Evolutionary conservation across 2,888 invertebrate species (phyloP).

Genomic region (Idaea straminata): DNA sequence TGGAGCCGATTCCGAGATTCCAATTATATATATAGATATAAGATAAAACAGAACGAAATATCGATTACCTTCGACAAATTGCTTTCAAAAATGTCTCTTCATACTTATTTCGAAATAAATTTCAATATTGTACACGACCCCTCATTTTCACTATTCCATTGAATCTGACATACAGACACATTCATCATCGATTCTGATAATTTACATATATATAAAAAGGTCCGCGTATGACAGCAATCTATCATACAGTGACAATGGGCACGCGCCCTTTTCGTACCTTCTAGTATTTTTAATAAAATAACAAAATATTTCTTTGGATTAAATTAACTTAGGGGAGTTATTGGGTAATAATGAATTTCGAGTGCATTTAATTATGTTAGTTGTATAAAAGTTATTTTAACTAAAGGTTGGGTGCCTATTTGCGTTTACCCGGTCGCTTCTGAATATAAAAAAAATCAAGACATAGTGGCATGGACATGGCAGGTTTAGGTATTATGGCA

Average conservation of each 20-base stretch:
- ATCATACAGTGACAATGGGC: conserved; percentile 67
- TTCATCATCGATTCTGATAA: conserved; percentile 49
- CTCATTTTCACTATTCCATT: conserved; percentile 37
- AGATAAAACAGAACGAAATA: not conserved
- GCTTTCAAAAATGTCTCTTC: not conserved
- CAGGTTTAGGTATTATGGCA: too few species aligned
- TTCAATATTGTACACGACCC: conserved; percentile 25
- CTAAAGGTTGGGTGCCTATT: not conserved
- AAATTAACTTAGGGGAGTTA: conserved; percentile 18
- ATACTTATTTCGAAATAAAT: not conserved
- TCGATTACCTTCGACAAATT: not conserved
- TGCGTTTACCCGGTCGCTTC: not conserved
- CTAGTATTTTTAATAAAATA: conserved; percentile 32
- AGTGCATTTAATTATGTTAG: not conserved
- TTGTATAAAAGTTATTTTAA: not conserved
- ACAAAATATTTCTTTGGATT: conserved; percentile 18
- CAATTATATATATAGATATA: too few species aligned
- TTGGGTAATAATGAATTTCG: conserved; percentile 9
- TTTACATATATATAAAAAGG: conserved; percentile 67
- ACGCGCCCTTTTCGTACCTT: conserved; percentile 55
- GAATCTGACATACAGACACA: conserved; percentile 35
- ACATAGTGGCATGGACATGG: too few species aligned
- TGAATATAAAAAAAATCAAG: too few species aligned
- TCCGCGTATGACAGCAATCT: conserved; percentile 70
- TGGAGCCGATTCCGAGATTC: too few species aligned